Evolutionary conservation across 2,888 invertebrate genomes (phyloP).

Genomic region (Phlogophora meticulosa): DNA sequence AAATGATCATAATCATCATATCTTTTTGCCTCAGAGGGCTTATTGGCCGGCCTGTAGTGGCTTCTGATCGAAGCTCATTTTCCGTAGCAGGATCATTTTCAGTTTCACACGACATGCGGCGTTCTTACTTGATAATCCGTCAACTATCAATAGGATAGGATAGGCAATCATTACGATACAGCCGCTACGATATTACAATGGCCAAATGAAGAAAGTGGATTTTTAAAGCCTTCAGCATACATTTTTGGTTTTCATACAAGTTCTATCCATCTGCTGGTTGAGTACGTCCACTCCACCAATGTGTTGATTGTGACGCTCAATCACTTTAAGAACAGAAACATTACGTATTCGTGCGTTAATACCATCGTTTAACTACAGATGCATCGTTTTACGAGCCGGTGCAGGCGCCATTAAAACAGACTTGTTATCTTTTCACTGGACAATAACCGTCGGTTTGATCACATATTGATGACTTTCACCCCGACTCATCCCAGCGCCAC

Average conservation of each 20-base stretch:
- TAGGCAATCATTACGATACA: conserved; percentile 55
- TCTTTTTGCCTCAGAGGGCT: conserved; percentile 59
- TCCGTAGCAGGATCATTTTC: conserved; percentile 1
- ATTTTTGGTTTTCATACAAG: conserved; percentile 70
- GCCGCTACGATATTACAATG: conserved; percentile 63
- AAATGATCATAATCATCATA: conserved; percentile 67
- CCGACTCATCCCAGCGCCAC: not conserved
- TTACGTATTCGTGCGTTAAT: conserved; percentile 52
- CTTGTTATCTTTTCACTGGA: conserved; percentile 60
- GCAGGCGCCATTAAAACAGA: conserved; percentile 52
- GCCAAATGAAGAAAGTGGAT: conserved; percentile 66
- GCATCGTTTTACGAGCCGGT: conserved; percentile 8
- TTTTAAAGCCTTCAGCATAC: conserved; percentile 68
- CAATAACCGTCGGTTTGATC: conserved; percentile 21
- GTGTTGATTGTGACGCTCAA: conserved; percentile 46
- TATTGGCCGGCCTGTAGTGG: conserved; percentile 24
- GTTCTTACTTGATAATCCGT: conserved; percentile 3
- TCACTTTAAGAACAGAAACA: conserved; percentile 51
- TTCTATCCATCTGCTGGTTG: conserved; percentile 62
- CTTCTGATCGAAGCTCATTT: conserved; percentile 3
- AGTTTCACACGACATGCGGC: conserved; percentile 6
- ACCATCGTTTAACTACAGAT: conserved; percentile 45
- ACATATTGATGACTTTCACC: conserved; percentile 31
- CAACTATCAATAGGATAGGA: conserved; percentile 16
- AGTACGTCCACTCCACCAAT: conserved; percentile 60